phyloP scores from a whole-genome alignment of 2,113 vertebrate genomes.

The Scophthalmus maximus region DNA sequence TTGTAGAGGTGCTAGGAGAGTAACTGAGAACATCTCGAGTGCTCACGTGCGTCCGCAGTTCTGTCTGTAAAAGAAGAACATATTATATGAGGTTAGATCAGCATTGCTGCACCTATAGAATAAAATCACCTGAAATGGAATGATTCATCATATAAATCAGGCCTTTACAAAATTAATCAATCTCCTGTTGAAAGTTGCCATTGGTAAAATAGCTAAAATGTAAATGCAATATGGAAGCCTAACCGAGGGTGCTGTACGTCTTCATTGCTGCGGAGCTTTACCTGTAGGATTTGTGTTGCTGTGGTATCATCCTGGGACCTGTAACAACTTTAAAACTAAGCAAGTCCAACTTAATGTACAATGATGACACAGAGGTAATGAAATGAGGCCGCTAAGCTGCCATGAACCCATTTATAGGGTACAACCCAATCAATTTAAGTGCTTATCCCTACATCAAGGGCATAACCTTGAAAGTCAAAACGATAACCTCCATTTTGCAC shows the following conservation, averaged over 20 bases:
- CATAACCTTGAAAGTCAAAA: conserved; percentile 51
- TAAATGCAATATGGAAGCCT: too few relatives aligned
- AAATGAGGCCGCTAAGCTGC: conserved; percentile 39
- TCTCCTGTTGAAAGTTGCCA: not conserved
- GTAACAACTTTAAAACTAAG: conserved; percentile 1
- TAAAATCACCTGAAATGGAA: too few relatives aligned
- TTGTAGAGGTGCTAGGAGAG: conserved; percentile 4
- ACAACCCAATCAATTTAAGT: conserved; percentile 65
- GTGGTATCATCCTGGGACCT: not conserved
- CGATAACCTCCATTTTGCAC: conserved; percentile 37
- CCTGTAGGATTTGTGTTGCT: not conserved
- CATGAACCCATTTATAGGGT: conserved; percentile 48
- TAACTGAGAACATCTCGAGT: conserved; percentile 76
- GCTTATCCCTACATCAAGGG: conserved; percentile 40
- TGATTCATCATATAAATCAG: not conserved
- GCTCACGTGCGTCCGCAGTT: conserved; percentile 76
- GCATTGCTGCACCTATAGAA: too few relatives aligned
- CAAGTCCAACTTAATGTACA: conserved; percentile 25
- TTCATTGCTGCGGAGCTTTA: not conserved
- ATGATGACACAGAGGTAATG: conserved; percentile 24
- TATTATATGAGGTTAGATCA: conserved; percentile 1
- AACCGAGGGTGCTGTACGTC: too few relatives aligned
- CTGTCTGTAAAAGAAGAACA: conserved; percentile 72
- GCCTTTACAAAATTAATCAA: not conserved
- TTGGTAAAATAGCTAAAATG: too few relatives aligned